Conservation (phyloP, 2,797 vertebrate species). For the Leucoraja ocellata region DNA sequence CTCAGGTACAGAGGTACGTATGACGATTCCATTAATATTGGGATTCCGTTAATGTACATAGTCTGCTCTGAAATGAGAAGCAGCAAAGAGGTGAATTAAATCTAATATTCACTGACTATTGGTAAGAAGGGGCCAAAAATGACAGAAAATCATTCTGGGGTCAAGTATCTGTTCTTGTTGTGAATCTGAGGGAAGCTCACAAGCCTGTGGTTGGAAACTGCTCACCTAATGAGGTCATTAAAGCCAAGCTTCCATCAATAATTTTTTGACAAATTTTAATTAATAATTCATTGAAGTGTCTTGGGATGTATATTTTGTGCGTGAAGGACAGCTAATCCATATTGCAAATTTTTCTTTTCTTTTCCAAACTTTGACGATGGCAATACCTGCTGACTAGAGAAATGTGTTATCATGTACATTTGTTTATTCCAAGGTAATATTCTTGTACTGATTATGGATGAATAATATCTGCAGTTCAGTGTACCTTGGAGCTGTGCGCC, state of each 20-base stretch:
- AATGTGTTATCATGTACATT: constrained; percentile 55
- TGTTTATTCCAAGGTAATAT: constrained; percentile 45
- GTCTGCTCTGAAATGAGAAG: constrained; percentile 15
- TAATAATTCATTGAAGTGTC: constrained; percentile 74
- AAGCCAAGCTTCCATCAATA: constrained; percentile 67
- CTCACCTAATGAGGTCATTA: constrained; percentile 72
- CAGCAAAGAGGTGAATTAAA: constrained; percentile 28
- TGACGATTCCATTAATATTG: background rate
- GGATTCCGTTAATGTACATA: constrained; percentile 28
- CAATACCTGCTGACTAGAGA: constrained; percentile 57
- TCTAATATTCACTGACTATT: constrained; percentile 34
- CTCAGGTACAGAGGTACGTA: background rate
- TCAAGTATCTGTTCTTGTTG: constrained; percentile 57
- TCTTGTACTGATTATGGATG: background rate
- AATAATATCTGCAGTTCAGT: constrained; percentile 16
- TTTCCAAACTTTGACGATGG: constrained; percentile 47
- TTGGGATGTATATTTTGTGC: constrained; percentile 72
- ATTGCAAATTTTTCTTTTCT: constrained; percentile 49
- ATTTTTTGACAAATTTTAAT: constrained; percentile 70
- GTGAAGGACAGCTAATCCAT: constrained; percentile 82
- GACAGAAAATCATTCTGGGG: constrained; percentile 69
- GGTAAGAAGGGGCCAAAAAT: constrained; percentile 57
- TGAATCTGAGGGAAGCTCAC: constrained; percentile 61
- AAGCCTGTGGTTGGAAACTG: constrained; percentile 57
- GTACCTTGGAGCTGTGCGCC: background rate